Evolutionary conservation across 2,888 invertebrate species (phyloP).

Genomic region (Perdita meconis): DNA sequence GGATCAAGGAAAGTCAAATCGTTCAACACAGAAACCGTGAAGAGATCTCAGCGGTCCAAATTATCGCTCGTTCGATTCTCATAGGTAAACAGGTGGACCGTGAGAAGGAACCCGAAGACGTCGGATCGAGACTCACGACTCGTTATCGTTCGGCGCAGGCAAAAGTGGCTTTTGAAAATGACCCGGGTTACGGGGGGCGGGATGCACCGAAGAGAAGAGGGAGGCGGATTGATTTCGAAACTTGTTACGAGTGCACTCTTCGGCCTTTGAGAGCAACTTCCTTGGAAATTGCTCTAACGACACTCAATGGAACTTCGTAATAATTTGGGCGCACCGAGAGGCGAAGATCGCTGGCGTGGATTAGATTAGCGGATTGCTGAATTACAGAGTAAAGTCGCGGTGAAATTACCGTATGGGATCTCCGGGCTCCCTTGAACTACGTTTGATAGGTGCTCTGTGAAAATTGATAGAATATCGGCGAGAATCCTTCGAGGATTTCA

Average conservation of each 20-base stretch:
- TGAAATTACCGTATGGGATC: constrained; percentile 21
- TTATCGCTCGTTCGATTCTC: background rate
- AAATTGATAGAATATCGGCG: constrained; percentile 40
- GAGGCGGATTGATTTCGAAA: constrained; percentile 55
- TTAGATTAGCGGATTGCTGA: constrained; percentile 66
- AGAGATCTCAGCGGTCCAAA: background rate
- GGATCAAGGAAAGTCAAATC: too few species aligned
- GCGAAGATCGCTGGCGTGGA: constrained; percentile 55
- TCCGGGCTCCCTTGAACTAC: constrained; percentile 28
- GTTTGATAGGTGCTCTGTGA: constrained; percentile 45
- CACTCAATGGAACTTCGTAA: constrained; percentile 68
- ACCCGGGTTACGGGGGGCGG: constrained; percentile 1
- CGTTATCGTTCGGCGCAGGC: constrained; percentile 5
- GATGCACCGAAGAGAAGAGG: background rate
- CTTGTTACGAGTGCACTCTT: constrained; percentile 57
- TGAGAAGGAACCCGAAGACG: background rate
- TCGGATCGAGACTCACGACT: background rate
- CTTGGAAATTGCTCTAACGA: constrained; percentile 65
- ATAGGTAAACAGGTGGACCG: background rate
- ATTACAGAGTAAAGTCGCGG: constrained; percentile 62
- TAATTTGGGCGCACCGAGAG: constrained; percentile 58
- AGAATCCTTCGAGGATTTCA: constrained; percentile 25
- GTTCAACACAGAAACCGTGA: too few species aligned
- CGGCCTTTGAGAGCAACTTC: constrained; percentile 51
- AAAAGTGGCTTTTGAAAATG: constrained; percentile 49